These are phyloP conservation scores for Oeneis ivallda DNA, from an alignment of 2,888 invertebrate genomes.

Conservation along the genomic window DNA sequence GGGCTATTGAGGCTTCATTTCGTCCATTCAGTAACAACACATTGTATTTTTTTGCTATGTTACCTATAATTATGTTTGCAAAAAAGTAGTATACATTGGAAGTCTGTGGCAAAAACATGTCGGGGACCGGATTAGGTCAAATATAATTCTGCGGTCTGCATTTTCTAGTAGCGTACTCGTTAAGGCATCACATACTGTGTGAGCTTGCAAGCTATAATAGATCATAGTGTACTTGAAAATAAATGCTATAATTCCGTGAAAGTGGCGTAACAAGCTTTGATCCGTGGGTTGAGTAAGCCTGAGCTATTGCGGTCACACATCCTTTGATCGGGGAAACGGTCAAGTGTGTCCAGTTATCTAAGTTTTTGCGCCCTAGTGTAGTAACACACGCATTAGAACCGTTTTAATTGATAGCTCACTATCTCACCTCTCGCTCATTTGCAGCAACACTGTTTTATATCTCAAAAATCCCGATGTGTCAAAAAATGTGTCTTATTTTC, in stretches of 20 bases:
- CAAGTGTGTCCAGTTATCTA: conserved; percentile 29
- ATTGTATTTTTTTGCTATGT: not conserved
- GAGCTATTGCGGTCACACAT: conserved; percentile 29
- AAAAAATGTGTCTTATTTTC: too few species aligned
- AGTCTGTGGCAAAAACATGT: too few species aligned
- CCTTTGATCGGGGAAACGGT: conserved; percentile 33
- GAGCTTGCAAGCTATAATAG: not conserved
- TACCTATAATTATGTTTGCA: conserved; percentile 17
- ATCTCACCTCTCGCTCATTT: not conserved
- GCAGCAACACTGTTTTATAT: too few species aligned
- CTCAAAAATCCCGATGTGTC: too few species aligned
- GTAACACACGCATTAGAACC: conserved; percentile 13
- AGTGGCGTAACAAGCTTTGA: conserved; percentile 24
- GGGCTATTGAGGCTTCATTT: too few species aligned
- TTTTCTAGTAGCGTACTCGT: conserved; percentile 27
- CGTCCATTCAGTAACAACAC: too few species aligned
- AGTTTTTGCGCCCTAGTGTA: conserved; percentile 19
- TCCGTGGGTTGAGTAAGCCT: conserved; percentile 18
- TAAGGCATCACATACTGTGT: conserved; percentile 26
- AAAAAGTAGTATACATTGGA: too few species aligned
- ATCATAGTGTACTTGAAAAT: not conserved
- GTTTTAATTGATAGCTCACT: conserved; percentile 8
- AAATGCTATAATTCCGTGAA: conserved; percentile 7
- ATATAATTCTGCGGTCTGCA: conserved; percentile 29
- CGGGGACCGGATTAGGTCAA: conserved; percentile 33